Conservation (phyloP, 2,888 invertebrate genomes). For the Nebria salina region DNA sequence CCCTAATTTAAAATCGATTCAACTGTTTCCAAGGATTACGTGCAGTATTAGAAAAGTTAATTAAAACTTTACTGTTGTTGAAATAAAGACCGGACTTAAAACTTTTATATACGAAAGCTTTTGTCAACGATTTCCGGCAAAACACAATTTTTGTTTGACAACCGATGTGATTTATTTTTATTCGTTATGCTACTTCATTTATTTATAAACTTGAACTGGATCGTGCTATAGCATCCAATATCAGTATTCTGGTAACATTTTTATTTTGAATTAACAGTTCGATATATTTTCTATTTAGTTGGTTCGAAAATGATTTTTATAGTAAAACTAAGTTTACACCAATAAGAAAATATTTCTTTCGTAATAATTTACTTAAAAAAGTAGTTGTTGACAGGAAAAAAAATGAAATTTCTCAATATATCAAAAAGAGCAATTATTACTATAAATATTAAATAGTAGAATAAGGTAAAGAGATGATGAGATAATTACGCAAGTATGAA, state of each 20-base stretch:
- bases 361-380: too few species aligned
- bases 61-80: conserved; percentile 50
- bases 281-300: too few species aligned
- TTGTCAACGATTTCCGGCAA: conserved; percentile 34
- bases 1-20: conserved; percentile 44
- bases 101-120: conserved; percentile 38
- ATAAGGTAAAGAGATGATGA: background rate
- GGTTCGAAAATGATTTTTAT: too few species aligned
- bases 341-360: too few species aligned
- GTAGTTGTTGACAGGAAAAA: too few species aligned
- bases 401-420: background rate
- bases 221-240: too few species aligned
- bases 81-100: conserved; percentile 45
- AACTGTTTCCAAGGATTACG: conserved; percentile 40
- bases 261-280: too few species aligned
- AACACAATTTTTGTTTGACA: background rate
- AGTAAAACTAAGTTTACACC: too few species aligned
- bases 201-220: too few species aligned
- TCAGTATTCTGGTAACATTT: too few species aligned
- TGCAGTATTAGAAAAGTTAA: conserved; percentile 52
- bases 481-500: background rate
- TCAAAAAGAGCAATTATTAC: background rate
- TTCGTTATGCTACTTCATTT: too few species aligned
- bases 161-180: background rate
- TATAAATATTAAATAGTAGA: background rate